phyloP scores from a whole-genome alignment of 2,888 invertebrate species.

The Lasioglossum figueresi region DNA sequence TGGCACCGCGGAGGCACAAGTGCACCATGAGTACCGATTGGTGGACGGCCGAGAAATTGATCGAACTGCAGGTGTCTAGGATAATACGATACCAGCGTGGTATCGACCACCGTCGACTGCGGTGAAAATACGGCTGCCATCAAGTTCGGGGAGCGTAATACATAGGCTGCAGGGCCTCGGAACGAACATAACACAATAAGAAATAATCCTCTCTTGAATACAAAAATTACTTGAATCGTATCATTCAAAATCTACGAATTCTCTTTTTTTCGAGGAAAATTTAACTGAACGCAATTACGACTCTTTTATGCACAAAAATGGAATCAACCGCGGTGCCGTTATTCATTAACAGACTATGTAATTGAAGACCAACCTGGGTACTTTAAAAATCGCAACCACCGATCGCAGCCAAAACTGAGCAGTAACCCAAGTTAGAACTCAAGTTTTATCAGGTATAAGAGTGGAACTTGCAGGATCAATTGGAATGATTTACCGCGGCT shows the following conservation, averaged over 20 bases:
- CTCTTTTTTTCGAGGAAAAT: neutral
- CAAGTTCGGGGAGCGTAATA: constrained; percentile 24
- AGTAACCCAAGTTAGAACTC: neutral
- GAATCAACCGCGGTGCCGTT: neutral
- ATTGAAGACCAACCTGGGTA: neutral
- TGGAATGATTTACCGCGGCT: constrained; percentile 40
- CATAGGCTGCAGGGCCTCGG: neutral
- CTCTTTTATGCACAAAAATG: neutral
- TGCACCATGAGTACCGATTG: constrained; percentile 61
- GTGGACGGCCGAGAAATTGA: constrained; percentile 77
- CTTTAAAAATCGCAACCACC: neutral
- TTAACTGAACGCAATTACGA: neutral
- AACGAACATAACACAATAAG: neutral
- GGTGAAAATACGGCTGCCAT: constrained; percentile 55
- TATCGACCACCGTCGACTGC: constrained; percentile 66
- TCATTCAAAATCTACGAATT: neutral
- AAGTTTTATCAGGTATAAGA: neutral
- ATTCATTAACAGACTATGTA: neutral
- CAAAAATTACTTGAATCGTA: neutral
- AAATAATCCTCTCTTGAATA: neutral
- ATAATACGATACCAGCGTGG: constrained; percentile 68
- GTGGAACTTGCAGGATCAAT: constrained; percentile 37
- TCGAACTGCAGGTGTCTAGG: constrained; percentile 80
- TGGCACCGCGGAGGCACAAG: constrained; percentile 6
- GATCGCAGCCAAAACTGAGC: neutral